A percentile compares a stretch with the other conserved stretches of the same genome.
phyloP scores from a whole-genome alignment of 2,797 vertebrate species.

The Hoplostethus atlanticus region DNA sequence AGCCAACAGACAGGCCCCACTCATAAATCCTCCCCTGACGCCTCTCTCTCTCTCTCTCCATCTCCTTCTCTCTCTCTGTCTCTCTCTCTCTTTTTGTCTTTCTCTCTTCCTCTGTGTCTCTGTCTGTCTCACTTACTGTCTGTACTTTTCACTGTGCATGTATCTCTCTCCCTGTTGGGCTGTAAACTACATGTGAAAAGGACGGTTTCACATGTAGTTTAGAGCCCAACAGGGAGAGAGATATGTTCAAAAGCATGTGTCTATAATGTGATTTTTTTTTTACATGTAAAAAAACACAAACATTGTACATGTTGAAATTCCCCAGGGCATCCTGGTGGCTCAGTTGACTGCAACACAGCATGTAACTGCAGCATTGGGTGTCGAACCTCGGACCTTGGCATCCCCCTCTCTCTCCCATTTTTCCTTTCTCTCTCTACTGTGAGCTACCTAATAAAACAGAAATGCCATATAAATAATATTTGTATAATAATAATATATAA shows the following conservation, averaged over 20 bases:
- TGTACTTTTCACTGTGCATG: constrained; percentile 37
- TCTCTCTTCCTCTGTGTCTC: constrained; percentile 50
- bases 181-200: background rate
- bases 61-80: constrained; percentile 30
- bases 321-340: no score
- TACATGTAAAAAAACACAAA: no score
- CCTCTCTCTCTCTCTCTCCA: constrained; percentile 62
- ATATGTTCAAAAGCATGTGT: constrained; percentile 37
- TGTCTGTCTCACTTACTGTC: constrained; percentile 28
- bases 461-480: no score
- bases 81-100: constrained; percentile 57
- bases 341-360: no score
- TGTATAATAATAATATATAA: no score
- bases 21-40: constrained; percentile 84
- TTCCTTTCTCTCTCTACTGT: no score
- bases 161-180: constrained; percentile 44
- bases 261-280: constrained; percentile 33
- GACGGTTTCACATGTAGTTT: constrained; percentile 18
- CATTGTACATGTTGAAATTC: no score
- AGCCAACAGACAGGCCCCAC: constrained; percentile 78
- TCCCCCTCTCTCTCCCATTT: no score
- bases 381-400: no score
- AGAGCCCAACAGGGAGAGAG: no score
- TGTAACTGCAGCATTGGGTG: no score
- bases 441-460: no score